A percentile compares a stretch with the other conserved stretches of the same genome.
Evolutionary conservation across 2,113 vertebrate genomes (phyloP).

Genomic region (Probosciger aterrimus): DNA sequence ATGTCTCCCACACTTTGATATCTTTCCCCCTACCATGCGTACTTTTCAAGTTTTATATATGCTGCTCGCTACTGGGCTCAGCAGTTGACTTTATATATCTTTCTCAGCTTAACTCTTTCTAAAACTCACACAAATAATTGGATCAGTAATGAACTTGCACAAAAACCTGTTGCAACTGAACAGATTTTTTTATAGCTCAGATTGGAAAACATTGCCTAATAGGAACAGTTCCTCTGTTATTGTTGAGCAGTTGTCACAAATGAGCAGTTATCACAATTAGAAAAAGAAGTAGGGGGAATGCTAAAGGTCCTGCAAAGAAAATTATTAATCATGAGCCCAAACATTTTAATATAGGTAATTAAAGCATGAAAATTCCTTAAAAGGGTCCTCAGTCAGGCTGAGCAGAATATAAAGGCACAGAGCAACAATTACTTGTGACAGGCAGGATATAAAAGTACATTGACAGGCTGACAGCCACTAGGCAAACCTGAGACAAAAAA

Average conservation of each 20-base stretch:
- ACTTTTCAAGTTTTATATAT: background rate
- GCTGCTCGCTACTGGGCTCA: background rate
- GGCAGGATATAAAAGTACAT: background rate
- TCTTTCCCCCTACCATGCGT: background rate
- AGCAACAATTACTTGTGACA: background rate
- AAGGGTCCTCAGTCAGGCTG: background rate
- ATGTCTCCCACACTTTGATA: background rate
- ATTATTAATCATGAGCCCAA: background rate
- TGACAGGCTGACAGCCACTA: background rate
- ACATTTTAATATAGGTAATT: background rate
- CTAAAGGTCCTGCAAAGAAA: background rate
- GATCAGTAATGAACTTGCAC: background rate
- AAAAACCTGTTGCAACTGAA: background rate
- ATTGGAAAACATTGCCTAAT: background rate
- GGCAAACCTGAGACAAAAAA: background rate
- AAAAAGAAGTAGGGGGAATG: background rate
- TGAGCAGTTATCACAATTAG: background rate
- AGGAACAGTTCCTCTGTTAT: background rate
- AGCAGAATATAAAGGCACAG: background rate
- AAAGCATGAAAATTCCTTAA: background rate
- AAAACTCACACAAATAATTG: background rate
- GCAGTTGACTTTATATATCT: background rate
- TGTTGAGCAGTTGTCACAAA: background rate
- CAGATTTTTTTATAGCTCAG: background rate
- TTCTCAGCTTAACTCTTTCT: background rate